These are phyloP conservation scores for Platanista minor DNA, from an alignment of 2,113 vertebrate genomes.

Conservation along the genomic window DNA sequence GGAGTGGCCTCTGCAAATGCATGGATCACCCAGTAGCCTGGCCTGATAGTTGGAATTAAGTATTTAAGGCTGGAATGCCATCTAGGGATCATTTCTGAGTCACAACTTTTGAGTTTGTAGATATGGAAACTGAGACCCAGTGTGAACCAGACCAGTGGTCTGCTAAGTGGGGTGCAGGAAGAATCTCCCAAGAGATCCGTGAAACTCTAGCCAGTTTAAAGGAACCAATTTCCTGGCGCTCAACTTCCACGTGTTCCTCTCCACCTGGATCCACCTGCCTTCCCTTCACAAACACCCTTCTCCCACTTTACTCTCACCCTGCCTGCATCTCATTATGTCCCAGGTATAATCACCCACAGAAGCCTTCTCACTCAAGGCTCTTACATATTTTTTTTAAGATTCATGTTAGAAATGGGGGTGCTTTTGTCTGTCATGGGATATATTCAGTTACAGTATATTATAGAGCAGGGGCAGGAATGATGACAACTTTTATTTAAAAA, in stretches of 20 bases:
- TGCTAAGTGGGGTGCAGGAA: not conserved
- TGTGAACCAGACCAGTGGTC: not conserved
- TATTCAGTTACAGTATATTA: not conserved
- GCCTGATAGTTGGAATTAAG: not conserved
- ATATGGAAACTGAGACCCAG: not conserved
- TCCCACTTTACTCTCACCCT: not conserved
- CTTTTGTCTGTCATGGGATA: not conserved
- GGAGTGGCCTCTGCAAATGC: not conserved
- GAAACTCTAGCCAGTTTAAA: not conserved
- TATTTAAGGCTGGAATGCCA: not conserved
- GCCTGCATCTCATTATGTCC: not conserved
- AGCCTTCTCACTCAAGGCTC: not conserved
- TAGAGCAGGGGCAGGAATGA: not conserved
- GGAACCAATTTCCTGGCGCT: fast-evolving
- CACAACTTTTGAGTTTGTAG: not conserved
- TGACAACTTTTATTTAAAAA: not conserved
- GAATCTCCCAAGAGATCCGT: not conserved
- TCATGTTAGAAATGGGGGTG: not conserved
- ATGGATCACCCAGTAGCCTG: not conserved
- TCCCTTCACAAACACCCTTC: too few species aligned
- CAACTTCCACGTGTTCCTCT: fast-evolving
- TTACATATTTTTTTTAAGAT: not conserved
- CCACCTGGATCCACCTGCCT: not conserved
- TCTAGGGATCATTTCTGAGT: not conserved
- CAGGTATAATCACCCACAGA: not conserved